Evolutionary conservation across 2,888 invertebrate genomes (phyloP).

Genomic region (Hirudinaria manillensis): DNA sequence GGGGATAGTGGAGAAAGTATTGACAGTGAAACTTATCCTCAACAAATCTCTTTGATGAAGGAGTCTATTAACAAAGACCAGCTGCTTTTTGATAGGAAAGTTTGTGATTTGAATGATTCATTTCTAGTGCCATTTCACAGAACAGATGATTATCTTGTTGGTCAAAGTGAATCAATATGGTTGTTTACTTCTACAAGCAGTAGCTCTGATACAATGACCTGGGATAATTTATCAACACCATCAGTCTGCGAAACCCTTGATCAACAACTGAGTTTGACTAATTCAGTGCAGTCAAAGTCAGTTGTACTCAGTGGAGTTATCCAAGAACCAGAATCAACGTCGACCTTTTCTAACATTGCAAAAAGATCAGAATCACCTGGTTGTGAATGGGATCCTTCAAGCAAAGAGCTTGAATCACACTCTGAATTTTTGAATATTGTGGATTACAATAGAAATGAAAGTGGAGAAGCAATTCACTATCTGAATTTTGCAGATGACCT

Average conservation of each 20-base stretch:
- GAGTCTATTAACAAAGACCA: neutral
- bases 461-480: neutral
- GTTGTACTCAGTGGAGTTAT: no score
- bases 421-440: neutral
- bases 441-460: neutral
- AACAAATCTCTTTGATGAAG: no score
- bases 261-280: no score
- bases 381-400: neutral
- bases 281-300: no score
- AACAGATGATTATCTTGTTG: neutral
- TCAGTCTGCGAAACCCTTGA: no score
- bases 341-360: neutral
- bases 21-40: no score
- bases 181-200: no score
- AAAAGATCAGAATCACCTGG: neutral
- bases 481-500: no score
- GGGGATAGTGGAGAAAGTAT: no score
- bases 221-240: no score
- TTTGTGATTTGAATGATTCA: neutral
- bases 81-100: neutral
- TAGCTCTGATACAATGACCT: no score
- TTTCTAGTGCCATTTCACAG: neutral
- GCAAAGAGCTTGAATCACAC: neutral
- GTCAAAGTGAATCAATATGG: neutral
- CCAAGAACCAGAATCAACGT: neutral